Evolutionary conservation across 2,888 invertebrate species (phyloP).

Genomic region (Crematogaster levior): DNA sequence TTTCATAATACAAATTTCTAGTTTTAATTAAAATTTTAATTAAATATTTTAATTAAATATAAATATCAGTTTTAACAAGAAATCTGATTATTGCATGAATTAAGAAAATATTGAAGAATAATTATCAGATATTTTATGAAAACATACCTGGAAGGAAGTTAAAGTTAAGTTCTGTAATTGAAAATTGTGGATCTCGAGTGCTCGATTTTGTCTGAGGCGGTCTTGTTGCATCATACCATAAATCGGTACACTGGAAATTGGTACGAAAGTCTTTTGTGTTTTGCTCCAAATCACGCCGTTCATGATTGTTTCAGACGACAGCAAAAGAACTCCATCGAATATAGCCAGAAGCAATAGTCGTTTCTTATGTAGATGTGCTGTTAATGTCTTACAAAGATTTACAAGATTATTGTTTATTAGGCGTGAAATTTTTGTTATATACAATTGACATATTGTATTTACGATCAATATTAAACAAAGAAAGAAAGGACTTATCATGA

Average conservation of each 20-base stretch:
- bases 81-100: not conserved
- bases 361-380: constrained; percentile 30
- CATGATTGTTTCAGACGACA: constrained; percentile 14
- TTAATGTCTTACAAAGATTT: not conserved
- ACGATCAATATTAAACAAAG: not conserved
- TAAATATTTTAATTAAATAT: too few species aligned
- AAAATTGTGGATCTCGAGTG: constrained; percentile 57
- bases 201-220: constrained; percentile 15
- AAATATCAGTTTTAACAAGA: not conserved
- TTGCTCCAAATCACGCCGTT: constrained; percentile 63
- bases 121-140: not conserved
- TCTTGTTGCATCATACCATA: constrained; percentile 43
- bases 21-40: too few species aligned
- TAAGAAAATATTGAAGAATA: not conserved
- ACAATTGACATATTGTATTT: not conserved
- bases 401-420: not conserved
- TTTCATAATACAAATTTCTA: not conserved
- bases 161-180: constrained; percentile 57
- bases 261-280: constrained; percentile 41
- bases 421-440: not conserved
- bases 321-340: not conserved
- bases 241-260: constrained; percentile 54
- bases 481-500: not conserved
- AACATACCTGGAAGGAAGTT: constrained; percentile 65
- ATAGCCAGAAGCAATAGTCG: constrained; percentile 27